phyloP scores from a whole-genome alignment of 2,888 invertebrate genomes.

The Brenthis daphne region DNA sequence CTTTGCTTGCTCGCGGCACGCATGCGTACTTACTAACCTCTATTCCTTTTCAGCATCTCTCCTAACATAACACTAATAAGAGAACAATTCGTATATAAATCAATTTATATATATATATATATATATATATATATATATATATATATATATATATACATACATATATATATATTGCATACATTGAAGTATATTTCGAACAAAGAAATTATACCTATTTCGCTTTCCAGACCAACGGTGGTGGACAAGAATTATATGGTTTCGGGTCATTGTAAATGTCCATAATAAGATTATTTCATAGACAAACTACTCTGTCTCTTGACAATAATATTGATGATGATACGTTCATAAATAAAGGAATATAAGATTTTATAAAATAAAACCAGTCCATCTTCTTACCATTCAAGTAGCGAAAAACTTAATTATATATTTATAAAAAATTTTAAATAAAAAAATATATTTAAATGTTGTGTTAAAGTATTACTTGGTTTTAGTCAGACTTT shows the following conservation, averaged over 20 bases:
- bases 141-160: no score
- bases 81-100: constrained; percentile 36
- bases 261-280: constrained; percentile 26
- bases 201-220: constrained; percentile 10
- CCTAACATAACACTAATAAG: constrained; percentile 71
- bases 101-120: constrained; percentile 1
- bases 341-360: no score
- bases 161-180: constrained; percentile 9
- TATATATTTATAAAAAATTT: no score
- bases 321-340: neutral
- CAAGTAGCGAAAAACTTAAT: no score
- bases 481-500: no score
- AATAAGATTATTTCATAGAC: neutral
- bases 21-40: constrained; percentile 78
- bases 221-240: constrained; percentile 44
- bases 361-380: no score
- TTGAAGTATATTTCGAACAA: neutral
- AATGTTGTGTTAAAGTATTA: no score
- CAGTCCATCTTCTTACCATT: no score
- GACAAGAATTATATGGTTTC: constrained; percentile 36
- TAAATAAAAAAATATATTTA: no score
- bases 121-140: no score
- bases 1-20: constrained; percentile 75
- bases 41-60: constrained; percentile 79
- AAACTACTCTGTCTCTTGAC: neutral